phyloP scores from a whole-genome alignment of 2,888 invertebrate genomes.

The Polydesmus complanatus region DNA sequence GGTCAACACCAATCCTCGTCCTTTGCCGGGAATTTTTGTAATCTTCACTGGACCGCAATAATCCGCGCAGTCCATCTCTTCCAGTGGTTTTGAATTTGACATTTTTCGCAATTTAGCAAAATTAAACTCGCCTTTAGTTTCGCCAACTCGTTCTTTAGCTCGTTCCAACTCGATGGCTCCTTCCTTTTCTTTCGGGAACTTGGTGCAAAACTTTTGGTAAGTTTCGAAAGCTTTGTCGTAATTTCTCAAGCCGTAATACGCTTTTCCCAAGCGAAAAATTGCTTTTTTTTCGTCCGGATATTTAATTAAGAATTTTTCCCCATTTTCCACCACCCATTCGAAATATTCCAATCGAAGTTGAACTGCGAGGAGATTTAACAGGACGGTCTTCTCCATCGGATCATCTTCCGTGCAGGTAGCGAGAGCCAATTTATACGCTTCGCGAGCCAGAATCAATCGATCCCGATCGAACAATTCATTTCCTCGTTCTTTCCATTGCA shows the following conservation, averaged over 20 bases:
- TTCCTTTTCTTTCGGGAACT: not conserved
- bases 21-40: not conserved
- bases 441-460: not conserved
- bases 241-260: not conserved
- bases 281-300: constrained; percentile 3
- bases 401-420: not conserved
- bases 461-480: not conserved
- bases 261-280: not conserved
- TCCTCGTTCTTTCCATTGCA: constrained; percentile 1
- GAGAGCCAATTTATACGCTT: not conserved
- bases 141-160: not conserved
- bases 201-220: not conserved
- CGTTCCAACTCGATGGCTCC: constrained; percentile 1
- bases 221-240: not conserved
- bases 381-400: not conserved
- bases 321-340: not conserved
- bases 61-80: constrained; percentile 1
- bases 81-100: not conserved
- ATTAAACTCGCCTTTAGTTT: not conserved
- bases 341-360: not conserved
- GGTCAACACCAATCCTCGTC: constrained; percentile 2
- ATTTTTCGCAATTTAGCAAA: not conserved
- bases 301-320: not conserved
- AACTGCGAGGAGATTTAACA: not conserved
- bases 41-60: constrained; percentile 5